A percentile compares a stretch with the other conserved stretches of the same genome.
These are phyloP conservation scores for Drosophila maculinotata DNA, from an alignment of 2,888 invertebrate species.

Conservation along the genomic window DNA sequence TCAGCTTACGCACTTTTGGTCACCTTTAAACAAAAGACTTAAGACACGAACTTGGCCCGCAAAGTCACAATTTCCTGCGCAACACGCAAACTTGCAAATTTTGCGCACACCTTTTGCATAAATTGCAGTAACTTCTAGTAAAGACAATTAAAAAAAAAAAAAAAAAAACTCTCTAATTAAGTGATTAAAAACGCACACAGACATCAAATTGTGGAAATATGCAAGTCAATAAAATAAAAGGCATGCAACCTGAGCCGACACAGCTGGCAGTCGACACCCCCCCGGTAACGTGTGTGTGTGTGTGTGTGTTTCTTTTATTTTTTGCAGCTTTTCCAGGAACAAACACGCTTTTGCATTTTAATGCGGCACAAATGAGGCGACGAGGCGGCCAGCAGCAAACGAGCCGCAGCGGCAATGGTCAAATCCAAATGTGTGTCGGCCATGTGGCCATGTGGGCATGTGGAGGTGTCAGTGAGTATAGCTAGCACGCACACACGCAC, in stretches of 20 bases:
- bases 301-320: conserved; percentile 25
- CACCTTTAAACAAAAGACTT: conserved; percentile 69
- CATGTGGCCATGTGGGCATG: conserved; percentile 51
- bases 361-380: conserved; percentile 76
- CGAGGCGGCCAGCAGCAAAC: conserved; percentile 49
- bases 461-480: conserved; percentile 55
- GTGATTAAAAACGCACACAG: conserved; percentile 75
- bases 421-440: conserved; percentile 52
- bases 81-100: conserved; percentile 33
- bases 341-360: conserved; percentile 82
- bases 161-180: conserved; percentile 71
- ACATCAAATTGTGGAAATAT: conserved; percentile 67
- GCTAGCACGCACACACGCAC: conserved; percentile 50
- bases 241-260: conserved; percentile 46
- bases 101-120: conserved; percentile 63
- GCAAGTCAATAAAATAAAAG: conserved; percentile 65
- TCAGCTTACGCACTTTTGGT: conserved; percentile 17
- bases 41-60: conserved; percentile 70
- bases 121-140: conserved; percentile 52
- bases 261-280: conserved; percentile 16
- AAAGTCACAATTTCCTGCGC: conserved; percentile 64
- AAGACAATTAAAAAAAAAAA: conserved; percentile 64
- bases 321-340: conserved; percentile 81
- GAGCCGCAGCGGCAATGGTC: conserved; percentile 45
- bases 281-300: too few species aligned